Conservation (phyloP, 2,113 vertebrate genomes). For the Ibidorhyncha struthersii region DNA sequence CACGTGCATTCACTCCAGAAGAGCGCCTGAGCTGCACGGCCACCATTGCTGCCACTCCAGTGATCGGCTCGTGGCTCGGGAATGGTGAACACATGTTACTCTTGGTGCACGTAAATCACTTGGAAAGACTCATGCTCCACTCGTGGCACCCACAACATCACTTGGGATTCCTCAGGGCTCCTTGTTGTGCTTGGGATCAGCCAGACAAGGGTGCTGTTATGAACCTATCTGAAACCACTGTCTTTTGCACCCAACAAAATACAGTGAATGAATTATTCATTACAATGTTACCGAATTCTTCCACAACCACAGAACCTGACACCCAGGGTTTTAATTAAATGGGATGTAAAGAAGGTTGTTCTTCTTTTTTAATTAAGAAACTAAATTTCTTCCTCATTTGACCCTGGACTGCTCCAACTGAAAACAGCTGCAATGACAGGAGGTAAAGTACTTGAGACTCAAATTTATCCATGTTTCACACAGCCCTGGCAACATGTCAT, state of each 20-base stretch:
- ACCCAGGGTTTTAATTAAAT: constrained; percentile 20
- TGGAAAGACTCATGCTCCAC: not conserved
- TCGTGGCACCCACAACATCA: not conserved
- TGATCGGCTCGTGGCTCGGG: not conserved
- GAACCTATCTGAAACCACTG: not conserved
- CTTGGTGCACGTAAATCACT: not conserved
- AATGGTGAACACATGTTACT: not conserved
- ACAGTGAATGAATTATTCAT: not conserved
- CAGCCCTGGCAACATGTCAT: not conserved
- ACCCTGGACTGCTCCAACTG: not conserved
- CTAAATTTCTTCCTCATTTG: constrained; percentile 7
- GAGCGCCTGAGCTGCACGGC: not conserved
- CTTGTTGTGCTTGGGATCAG: not conserved
- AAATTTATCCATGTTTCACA: not conserved
- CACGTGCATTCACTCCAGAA: accelerated
- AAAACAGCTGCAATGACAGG: not conserved
- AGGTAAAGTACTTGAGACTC: not conserved
- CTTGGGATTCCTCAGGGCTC: not conserved
- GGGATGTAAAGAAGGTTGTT: not conserved
- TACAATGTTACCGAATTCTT: not conserved
- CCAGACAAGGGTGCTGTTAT: not conserved
- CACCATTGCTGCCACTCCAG: not conserved
- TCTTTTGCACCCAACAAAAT: not conserved
- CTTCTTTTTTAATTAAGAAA: not conserved
- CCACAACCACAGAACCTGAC: not conserved